These are phyloP conservation scores for Lutraria rhynchaena DNA, from an alignment of 1,140 invertebrate species.

Conservation along the genomic window DNA sequence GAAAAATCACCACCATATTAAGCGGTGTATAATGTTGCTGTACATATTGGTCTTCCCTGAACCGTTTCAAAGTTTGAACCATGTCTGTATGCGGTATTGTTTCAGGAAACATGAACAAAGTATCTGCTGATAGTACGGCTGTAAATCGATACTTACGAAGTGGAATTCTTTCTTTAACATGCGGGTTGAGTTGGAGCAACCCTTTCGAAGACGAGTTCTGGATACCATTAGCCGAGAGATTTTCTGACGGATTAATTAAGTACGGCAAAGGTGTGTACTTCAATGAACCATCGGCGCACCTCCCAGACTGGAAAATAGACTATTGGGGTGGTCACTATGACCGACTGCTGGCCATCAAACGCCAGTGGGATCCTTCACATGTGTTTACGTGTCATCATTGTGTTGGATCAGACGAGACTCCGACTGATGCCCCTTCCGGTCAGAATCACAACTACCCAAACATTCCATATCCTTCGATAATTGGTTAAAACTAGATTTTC, in stretches of 20 bases:
- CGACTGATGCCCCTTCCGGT: neutral
- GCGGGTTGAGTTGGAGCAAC: slow-evolving; percentile 18
- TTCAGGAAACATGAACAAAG: too few relatives aligned
- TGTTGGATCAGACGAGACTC: slow-evolving; percentile 44
- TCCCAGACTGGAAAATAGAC: slow-evolving; percentile 57
- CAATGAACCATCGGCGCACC: slow-evolving; percentile 48
- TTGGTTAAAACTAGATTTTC: too few relatives aligned
- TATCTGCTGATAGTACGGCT: neutral
- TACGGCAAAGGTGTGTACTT: slow-evolving; percentile 55
- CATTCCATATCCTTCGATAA: too few relatives aligned
- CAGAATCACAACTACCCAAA: too few relatives aligned
- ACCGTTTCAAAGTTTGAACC: too few relatives aligned
- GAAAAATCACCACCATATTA: too few relatives aligned
- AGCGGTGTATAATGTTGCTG: too few relatives aligned
- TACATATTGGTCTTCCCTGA: too few relatives aligned
- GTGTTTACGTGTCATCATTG: slow-evolving; percentile 60
- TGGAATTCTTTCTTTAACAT: slow-evolving; percentile 13
- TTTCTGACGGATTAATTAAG: slow-evolving; percentile 6
- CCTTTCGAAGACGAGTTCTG: neutral
- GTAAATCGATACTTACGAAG: slow-evolving; percentile 29
- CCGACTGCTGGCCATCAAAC: slow-evolving; percentile 50
- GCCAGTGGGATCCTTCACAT: slow-evolving; percentile 54
- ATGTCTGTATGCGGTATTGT: too few relatives aligned
- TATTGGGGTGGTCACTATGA: slow-evolving; percentile 63
- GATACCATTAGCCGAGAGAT: neutral